A percentile compares a stretch with the other conserved stretches of the same genome.
phyloP scores from a whole-genome alignment of 2,113 vertebrate genomes.

The Suricata suricatta region DNA sequence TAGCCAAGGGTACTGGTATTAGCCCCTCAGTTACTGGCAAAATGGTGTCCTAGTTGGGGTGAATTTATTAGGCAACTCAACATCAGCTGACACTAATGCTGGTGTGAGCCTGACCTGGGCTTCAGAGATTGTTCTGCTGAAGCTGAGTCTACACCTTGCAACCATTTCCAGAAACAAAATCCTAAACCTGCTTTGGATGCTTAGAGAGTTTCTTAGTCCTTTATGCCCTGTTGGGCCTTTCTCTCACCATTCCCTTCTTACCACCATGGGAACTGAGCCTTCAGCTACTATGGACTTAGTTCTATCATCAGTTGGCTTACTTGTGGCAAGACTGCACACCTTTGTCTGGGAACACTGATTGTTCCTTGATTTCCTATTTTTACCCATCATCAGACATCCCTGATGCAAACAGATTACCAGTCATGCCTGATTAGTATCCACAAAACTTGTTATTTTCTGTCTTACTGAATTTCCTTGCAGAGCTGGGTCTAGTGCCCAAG shows the following conservation, averaged over 20 bases:
- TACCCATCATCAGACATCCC: background rate
- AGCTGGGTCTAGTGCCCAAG: background rate
- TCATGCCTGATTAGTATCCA: background rate
- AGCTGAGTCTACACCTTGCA: background rate
- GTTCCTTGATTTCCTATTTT: background rate
- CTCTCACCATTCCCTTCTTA: background rate
- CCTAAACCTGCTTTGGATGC: no score
- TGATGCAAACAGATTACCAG: background rate
- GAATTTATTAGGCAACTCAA: background rate
- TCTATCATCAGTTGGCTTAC: background rate
- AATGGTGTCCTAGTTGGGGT: background rate
- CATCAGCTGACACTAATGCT: background rate
- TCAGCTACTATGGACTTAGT: background rate
- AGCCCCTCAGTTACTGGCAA: background rate
- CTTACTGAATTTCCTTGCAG: background rate
- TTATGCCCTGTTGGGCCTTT: background rate
- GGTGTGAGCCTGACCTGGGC: background rate
- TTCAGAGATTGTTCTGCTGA: background rate
- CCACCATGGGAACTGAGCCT: background rate
- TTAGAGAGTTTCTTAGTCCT: background rate
- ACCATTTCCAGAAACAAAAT: background rate
- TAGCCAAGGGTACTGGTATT: background rate
- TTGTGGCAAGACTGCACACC: background rate
- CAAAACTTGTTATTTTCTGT: slow-evolving; percentile 17
- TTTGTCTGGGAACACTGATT: background rate